These are phyloP conservation scores for Campoletis raptor DNA, from an alignment of 2,888 invertebrate species.

Conservation along the genomic window DNA sequence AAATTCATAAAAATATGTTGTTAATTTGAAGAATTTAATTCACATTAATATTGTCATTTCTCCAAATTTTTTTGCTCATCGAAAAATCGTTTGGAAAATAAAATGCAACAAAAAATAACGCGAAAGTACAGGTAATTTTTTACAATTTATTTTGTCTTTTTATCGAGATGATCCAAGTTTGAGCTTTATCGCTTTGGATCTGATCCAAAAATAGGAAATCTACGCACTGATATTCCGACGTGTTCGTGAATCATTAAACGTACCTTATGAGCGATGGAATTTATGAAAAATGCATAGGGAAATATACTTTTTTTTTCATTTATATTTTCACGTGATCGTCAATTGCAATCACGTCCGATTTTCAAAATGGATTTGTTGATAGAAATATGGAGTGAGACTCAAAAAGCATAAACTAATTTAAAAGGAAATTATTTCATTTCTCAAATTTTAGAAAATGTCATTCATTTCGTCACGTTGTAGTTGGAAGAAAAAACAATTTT, in stretches of 20 bases:
- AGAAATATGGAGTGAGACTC: neutral
- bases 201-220: conserved; percentile 33
- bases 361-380: neutral
- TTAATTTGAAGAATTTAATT: neutral
- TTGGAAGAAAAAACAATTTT: neutral
- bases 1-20: neutral
- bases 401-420: neutral
- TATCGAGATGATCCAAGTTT: neutral
- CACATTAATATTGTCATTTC: neutral
- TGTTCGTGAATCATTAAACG: conserved; percentile 5
- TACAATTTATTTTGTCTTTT: neutral
- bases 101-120: neutral
- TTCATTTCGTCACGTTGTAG: neutral
- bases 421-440: neutral
- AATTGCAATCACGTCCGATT: neutral
- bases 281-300: conserved; percentile 13
- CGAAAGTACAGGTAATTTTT: neutral
- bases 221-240: neutral
- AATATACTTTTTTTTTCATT: neutral
- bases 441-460: neutral
- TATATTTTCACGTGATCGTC: neutral
- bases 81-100: neutral
- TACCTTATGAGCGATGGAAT: neutral
- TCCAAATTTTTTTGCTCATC: neutral
- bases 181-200: neutral